Percentiles rank a stretch among this genome's conserved stretches.
Evolutionary conservation across 1,140 invertebrate genomes (phyloP).

Genomic region (Lordiphosa collinella): DNA sequence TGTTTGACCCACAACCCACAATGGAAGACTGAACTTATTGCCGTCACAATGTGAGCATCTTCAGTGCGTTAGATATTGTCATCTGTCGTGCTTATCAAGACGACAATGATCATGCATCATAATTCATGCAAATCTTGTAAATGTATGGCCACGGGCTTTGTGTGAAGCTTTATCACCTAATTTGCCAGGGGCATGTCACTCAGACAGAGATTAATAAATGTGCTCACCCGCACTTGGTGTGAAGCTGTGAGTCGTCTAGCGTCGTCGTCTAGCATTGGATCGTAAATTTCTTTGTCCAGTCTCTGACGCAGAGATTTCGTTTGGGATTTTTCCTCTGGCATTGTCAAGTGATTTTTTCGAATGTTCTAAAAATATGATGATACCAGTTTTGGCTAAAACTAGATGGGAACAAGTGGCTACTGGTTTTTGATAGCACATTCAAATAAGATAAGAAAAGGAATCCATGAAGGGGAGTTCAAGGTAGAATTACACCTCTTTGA

Average conservation of each 20-base stretch:
- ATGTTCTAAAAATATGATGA: constrained; percentile 7
- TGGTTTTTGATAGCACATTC: constrained; percentile 16
- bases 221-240: constrained; percentile 18
- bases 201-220: constrained; percentile 2
- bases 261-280: constrained; percentile 16
- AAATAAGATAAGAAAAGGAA: background rate
- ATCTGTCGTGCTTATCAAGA: constrained; percentile 30
- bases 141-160: constrained; percentile 21
- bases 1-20: constrained; percentile 15
- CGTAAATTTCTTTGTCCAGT: constrained; percentile 33
- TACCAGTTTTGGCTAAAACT: constrained; percentile 6
- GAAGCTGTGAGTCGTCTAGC: constrained; percentile 5
- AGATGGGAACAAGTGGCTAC: constrained; percentile 26
- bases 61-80: constrained; percentile 20
- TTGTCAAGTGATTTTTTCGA: background rate
- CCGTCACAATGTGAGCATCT: constrained; percentile 13
- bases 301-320: constrained; percentile 12
- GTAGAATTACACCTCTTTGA: too few relatives aligned
- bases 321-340: constrained; percentile 12
- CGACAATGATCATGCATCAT: constrained; percentile 29
- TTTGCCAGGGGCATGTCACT: constrained; percentile 26
- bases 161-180: constrained; percentile 32
- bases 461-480: too few relatives aligned
- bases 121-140: constrained; percentile 60
- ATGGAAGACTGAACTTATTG: constrained; percentile 33